Conservation (phyloP, 2,888 invertebrate species). For the Cerastoderma edule region DNA sequence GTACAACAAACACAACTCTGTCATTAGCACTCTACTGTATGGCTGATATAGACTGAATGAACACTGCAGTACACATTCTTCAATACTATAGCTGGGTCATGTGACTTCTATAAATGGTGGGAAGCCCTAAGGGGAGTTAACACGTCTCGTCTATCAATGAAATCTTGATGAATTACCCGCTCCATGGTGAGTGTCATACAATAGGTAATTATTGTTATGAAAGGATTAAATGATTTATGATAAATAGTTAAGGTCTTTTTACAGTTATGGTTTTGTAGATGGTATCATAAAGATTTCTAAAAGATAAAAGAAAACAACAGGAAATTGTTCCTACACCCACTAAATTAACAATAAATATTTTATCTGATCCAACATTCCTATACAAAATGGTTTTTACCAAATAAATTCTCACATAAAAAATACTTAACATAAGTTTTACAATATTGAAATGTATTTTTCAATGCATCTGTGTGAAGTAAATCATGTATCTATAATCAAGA, state of each 20-base stretch:
- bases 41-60: constrained; percentile 38
- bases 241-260: constrained; percentile 31
- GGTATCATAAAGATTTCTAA: too few species aligned
- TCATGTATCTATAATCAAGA: too few species aligned
- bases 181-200: constrained; percentile 26
- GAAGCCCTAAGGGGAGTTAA: constrained; percentile 54
- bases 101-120: constrained; percentile 39
- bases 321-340: too few species aligned
- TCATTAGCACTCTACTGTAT: constrained; percentile 10
- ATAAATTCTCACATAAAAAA: too few species aligned
- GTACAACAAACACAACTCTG: constrained; percentile 8
- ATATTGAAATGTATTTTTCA: too few species aligned
- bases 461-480: too few species aligned
- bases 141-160: constrained; percentile 43
- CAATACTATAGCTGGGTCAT: constrained; percentile 35
- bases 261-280: constrained; percentile 31
- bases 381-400: too few species aligned
- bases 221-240: constrained; percentile 33
- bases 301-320: too few species aligned
- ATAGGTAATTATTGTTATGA: constrained; percentile 45
- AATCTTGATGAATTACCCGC: constrained; percentile 46
- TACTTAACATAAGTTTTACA: too few species aligned
- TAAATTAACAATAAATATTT: too few species aligned
- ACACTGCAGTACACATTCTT: constrained; percentile 32
- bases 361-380: too few species aligned